A percentile compares a stretch with the other conserved stretches of the same genome.
Conservation (phyloP, 2,888 invertebrate species). For the Ormyrus nitidulus region DNA sequence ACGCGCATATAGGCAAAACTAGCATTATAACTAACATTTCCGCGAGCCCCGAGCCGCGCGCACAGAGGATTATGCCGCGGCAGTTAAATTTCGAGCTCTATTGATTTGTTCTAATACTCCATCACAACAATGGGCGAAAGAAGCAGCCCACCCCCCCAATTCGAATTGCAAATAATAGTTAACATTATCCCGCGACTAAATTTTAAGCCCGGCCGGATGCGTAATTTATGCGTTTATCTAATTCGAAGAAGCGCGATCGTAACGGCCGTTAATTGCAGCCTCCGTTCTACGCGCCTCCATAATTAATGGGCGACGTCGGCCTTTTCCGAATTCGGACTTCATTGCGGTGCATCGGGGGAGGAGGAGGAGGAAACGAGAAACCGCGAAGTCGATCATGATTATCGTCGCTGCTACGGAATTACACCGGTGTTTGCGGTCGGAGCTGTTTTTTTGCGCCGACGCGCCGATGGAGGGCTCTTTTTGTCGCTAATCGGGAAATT, state of each 20-base stretch:
- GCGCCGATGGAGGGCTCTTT: neutral
- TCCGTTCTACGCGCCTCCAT: neutral
- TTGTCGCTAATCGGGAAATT: neutral
- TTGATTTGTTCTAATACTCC: no score
- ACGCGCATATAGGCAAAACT: neutral
- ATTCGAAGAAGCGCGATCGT: no score
- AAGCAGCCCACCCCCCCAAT: no score
- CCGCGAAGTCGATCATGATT: conserved; percentile 36
- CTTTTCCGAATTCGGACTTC: conserved; percentile 48
- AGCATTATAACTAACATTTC: no score
- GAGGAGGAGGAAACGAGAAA: neutral
- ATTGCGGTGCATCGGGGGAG: conserved; percentile 16
- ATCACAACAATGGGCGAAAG: no score
- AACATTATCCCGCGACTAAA: neutral
- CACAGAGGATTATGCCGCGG: no score
- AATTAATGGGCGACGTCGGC: neutral
- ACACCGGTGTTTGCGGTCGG: conserved; percentile 13
- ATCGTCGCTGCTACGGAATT: conserved; percentile 3
- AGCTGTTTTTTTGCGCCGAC: neutral
- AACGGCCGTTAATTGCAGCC: neutral
- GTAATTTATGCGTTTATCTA: no score
- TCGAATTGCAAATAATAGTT: neutral
- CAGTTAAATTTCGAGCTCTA: no score
- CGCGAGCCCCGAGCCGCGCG: no score
- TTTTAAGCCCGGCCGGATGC: no score